Base-by-base conservation (phyloP, 2,888 invertebrate species). In the Caenorhabditis angaria region DNA sequence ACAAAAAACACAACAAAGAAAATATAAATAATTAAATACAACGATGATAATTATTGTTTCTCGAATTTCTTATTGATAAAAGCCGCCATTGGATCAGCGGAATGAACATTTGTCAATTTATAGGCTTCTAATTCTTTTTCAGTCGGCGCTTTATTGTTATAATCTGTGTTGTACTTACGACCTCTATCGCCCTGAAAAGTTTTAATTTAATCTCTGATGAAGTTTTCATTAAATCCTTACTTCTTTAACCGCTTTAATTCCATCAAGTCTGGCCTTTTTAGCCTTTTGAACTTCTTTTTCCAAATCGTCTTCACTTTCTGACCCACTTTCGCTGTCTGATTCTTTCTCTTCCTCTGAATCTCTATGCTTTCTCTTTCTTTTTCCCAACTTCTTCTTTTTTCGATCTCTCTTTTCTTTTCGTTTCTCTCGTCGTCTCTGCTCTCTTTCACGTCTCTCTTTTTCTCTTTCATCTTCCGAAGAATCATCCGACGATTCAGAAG, bases 41-140 rank as follows among this genome's bases (percentile, higher is more conserved):
- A 3, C 14, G 14, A 35, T 10, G 35, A 35, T 12, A 51, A 41
- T 18, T 41, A 41, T 51, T 70, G 70, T 60, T 78, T 78, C 54
- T 76, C 69, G 12, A 65, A 70, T 29, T 84, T 84, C 51, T 83
- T 75, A 28, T 82, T 78, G 51, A 90, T 78, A 89, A 93, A 93
- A 75, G 93, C 92, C 63, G 92, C 91, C 97, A 97, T 97, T 0
- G 97, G 97, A 90, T 99, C 97, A 3, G 89, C 88, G 3, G 82
- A 78, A 61, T 88, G 90, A 62, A 91, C 90, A 93, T 91, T 70
- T 24, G 78, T 79, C 59, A 66, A 48, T 10, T 63, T 50, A 48
- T 67, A 78, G 1, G 76, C 78, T 50, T 77, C 76, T 56, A 71
- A 56, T 88, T 97, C 95, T 76, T 94, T 94, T 70, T 94, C 93